Evolutionary conservation across 35 echinoderm and acorn worm species (phyloP).

Genomic region (Chiridota heheva): DNA sequence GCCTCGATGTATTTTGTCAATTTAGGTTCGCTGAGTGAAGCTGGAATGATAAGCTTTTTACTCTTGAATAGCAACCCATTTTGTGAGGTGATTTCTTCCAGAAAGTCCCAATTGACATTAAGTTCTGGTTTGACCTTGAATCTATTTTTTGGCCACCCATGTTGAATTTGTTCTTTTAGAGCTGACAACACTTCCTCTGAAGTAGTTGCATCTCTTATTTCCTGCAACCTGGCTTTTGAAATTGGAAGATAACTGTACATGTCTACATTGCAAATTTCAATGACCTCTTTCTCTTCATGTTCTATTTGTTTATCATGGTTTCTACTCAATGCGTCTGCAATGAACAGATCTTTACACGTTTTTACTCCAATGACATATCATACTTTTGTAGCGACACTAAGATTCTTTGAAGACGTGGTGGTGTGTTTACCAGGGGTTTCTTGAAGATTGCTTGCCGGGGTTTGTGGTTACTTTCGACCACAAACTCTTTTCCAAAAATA

Average conservation of each 20-base stretch:
- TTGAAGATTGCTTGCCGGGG: conserved; percentile 39
- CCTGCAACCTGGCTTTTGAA: conserved; percentile 16
- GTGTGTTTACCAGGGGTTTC: neutral
- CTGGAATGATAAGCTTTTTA: conserved; percentile 13
- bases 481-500: conserved; percentile 13
- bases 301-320: conserved; percentile 4
- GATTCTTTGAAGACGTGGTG: conserved; percentile 25
- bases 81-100: conserved; percentile 3
- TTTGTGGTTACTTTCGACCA: conserved; percentile 47
- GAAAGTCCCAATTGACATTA: conserved; percentile 2
- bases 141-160: conserved; percentile 21
- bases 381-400: conserved; percentile 21
- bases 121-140: neutral
- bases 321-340: conserved; percentile 34
- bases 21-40: neutral
- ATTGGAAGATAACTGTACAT: conserved; percentile 19
- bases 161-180: neutral
- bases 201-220: neutral
- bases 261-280: conserved; percentile 18
- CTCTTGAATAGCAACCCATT: conserved; percentile 11
- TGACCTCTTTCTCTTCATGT: neutral
- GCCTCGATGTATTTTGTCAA: conserved; percentile 23
- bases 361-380: conserved; percentile 25
- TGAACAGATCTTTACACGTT: conserved; percentile 32
- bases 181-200: neutral